These are phyloP conservation scores for Hydrozoanthus gracilis DNA, from an alignment of 92 coral and sea anemone species.

Conservation along the genomic window DNA sequence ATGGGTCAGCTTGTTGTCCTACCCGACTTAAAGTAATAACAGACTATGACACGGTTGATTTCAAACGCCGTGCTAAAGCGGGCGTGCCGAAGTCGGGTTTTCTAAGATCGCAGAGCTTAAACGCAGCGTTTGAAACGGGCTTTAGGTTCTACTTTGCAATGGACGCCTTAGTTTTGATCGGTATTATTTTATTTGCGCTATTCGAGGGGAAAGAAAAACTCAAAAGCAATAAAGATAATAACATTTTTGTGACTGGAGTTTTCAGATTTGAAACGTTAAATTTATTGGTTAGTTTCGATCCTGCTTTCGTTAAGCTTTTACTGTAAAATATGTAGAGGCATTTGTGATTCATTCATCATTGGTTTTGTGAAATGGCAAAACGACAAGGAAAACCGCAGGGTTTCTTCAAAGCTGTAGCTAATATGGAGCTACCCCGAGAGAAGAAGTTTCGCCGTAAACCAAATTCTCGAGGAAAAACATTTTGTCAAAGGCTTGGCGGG, in stretches of 20 bases:
- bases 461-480: background rate
- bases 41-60: too few relatives aligned
- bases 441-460: slow-evolving; percentile 3
- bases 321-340: background rate
- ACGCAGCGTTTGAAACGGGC: background rate
- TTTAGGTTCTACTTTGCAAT: slow-evolving; percentile 4
- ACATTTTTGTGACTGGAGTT: background rate
- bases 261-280: background rate
- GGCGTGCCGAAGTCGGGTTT: background rate
- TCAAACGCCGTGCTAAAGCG: background rate
- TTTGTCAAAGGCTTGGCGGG: background rate
- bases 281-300: background rate
- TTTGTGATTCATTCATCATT: background rate
- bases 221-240: background rate
- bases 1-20: too few relatives aligned
- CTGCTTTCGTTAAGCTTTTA: slow-evolving; percentile 13
- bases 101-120: background rate
- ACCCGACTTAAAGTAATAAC: too few relatives aligned
- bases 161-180: background rate
- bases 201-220: background rate
- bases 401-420: background rate
- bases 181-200: background rate
- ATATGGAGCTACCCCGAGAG: slow-evolving; percentile 16
- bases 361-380: background rate
- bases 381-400: slow-evolving; percentile 3